Evolutionary conservation across 2,113 vertebrate genomes (phyloP).

Genomic region (Actenoides hombroni): DNA sequence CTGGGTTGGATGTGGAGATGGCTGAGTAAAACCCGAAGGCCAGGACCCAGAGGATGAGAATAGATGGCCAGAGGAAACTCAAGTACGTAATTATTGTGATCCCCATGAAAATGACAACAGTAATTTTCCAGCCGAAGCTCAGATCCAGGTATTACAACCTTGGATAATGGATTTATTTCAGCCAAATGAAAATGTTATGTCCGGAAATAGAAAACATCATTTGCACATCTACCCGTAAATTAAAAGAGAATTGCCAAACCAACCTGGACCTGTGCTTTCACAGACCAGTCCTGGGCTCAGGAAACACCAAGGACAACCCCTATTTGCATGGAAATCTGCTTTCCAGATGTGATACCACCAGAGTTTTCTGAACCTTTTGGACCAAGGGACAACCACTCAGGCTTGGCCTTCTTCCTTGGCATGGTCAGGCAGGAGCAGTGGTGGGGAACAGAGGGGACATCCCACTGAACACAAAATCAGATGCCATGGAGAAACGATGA

Average conservation of each 20-base stretch:
- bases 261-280: accelerated
- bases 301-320: no score
- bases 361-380: not conserved
- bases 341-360: accelerated
- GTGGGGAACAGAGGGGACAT: not conserved
- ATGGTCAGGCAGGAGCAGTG: not conserved
- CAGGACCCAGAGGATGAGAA: not conserved
- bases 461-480: not conserved
- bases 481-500: no score
- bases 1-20: not conserved
- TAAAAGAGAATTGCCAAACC: not conserved
- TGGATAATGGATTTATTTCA: not conserved
- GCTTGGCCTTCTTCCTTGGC: not conserved
- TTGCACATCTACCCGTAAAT: not conserved
- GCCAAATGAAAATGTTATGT: not conserved
- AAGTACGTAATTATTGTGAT: accelerated
- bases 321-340: not conserved
- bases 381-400: not conserved
- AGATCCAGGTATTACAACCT: not conserved
- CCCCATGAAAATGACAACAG: not conserved
- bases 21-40: not conserved
- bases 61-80: not conserved
- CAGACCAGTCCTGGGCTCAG: not conserved
- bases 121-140: not conserved
- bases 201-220: not conserved